A percentile compares a stretch with the other conserved stretches of the same genome.
These are phyloP conservation scores for Belonocnema kinseyi DNA, from an alignment of 1,140 invertebrate species.

Conservation along the genomic window DNA sequence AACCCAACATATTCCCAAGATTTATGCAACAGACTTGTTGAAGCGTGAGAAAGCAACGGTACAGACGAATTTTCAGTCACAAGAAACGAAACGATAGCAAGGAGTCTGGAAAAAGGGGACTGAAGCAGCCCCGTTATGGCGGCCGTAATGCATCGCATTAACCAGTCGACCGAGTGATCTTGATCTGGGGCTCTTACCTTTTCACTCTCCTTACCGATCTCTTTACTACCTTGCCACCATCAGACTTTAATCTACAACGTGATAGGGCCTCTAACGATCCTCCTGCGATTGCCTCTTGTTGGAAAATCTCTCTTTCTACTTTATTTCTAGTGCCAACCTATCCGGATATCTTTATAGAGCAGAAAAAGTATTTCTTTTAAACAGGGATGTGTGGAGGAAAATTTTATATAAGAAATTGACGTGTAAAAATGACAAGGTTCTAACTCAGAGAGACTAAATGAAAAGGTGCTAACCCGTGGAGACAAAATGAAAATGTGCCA, in stretches of 20 bases:
- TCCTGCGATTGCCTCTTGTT: slow-evolving; percentile 1
- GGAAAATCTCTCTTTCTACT: not conserved
- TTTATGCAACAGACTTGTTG: slow-evolving; percentile 39
- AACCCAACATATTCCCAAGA: slow-evolving; percentile 41
- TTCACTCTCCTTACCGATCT: slow-evolving; percentile 35
- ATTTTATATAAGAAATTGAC: no score
- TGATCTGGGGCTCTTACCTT: slow-evolving; percentile 66
- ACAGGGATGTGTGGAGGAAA: no score
- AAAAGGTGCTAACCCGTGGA: no score
- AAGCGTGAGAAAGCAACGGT: not conserved
- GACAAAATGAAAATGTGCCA: no score
- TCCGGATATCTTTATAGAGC: no score
- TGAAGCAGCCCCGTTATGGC: slow-evolving; percentile 62
- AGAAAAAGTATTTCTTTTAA: no score
- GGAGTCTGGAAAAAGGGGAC: slow-evolving; percentile 41
- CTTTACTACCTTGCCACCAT: not conserved
- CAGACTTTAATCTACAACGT: slow-evolving; percentile 6
- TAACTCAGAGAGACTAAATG: no score
- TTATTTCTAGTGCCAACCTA: no score
- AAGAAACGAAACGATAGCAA: slow-evolving; percentile 38
- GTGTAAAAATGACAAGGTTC: no score
- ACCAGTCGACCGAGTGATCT: slow-evolving; percentile 74
- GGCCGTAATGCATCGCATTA: slow-evolving; percentile 72
- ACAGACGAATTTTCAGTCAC: slow-evolving; percentile 10
- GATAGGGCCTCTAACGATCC: slow-evolving; percentile 3